Percentiles rank a stretch among this genome's conserved stretches.
Conservation (phyloP, 2,113 vertebrate genomes). For the Corythaeola cristata region DNA sequence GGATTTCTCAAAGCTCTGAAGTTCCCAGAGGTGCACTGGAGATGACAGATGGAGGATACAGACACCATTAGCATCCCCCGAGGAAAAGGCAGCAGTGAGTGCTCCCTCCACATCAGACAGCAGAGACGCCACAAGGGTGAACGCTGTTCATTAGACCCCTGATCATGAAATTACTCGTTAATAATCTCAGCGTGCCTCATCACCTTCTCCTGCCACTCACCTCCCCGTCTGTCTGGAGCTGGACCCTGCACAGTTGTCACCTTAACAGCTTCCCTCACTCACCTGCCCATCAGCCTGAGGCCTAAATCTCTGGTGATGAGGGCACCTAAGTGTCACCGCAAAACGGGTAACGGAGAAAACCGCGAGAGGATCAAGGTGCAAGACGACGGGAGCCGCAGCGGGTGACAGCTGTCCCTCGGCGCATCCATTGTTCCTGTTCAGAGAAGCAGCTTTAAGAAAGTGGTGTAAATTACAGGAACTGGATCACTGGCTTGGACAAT, state of each 20-base stretch:
- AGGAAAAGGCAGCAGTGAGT: neutral
- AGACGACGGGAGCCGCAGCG: neutral
- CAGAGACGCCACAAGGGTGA: neutral
- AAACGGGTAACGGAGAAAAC: fast-evolving
- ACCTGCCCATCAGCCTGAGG: neutral
- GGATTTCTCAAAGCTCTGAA: neutral
- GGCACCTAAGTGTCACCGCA: neutral
- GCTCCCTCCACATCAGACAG: neutral
- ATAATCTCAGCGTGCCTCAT: neutral
- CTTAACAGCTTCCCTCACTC: neutral
- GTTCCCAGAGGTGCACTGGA: neutral
- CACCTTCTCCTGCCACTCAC: neutral
- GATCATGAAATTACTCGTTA: neutral
- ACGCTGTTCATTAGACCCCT: neutral
- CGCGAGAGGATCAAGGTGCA: neutral
- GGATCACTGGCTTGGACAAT: constrained; percentile 40
- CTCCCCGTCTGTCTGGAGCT: neutral
- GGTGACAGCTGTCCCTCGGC: neutral
- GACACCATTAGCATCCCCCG: neutral
- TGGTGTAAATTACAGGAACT: neutral
- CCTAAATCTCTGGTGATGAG: neutral
- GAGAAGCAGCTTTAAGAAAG: neutral
- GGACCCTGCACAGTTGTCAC: neutral
- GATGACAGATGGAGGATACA: constrained; percentile 2
- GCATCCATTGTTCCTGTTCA: neutral